Evolutionary conservation across 2,888 invertebrate genomes (phyloP).

Genomic region (Hyppa rectilinea): DNA sequence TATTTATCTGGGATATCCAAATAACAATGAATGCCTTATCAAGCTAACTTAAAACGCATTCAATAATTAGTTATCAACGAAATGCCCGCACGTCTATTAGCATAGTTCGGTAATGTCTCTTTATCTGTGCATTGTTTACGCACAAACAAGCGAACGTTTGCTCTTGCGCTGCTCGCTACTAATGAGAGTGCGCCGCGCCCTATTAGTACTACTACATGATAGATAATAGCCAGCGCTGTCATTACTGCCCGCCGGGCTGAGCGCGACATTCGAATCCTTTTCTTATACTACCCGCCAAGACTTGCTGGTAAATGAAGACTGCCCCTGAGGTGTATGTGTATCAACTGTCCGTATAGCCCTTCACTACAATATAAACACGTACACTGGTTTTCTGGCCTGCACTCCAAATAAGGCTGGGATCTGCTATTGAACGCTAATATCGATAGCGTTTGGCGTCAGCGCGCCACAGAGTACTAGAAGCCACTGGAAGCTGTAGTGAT

Average conservation of each 20-base stretch:
- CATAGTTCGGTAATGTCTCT: conserved; percentile 46
- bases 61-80: conserved; percentile 21
- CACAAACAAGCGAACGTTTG: conserved; percentile 15
- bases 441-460: not conserved
- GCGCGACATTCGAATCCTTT: not conserved
- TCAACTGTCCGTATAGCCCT: not conserved
- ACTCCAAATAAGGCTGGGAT: too few relatives aligned
- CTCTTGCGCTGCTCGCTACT: conserved; percentile 11
- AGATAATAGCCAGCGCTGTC: conserved; percentile 1
- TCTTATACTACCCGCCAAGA: not conserved
- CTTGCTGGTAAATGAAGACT: not conserved
- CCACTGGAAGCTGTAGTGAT: not conserved
- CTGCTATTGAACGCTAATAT: not conserved
- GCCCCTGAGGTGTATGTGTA: not conserved
- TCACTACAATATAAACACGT: not conserved
- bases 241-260: not conserved
- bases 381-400: too few relatives aligned
- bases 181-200: conserved; percentile 19
- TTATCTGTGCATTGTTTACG: conserved; percentile 48
- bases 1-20: too few relatives aligned
- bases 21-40: conserved; percentile 6
- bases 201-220: conserved; percentile 1
- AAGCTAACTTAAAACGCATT: not conserved
- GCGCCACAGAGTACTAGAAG: too few relatives aligned
- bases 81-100: conserved; percentile 30